Base-by-base conservation (phyloP, 2,797 vertebrate species). In the Sebastolobus alascanus region DNA sequence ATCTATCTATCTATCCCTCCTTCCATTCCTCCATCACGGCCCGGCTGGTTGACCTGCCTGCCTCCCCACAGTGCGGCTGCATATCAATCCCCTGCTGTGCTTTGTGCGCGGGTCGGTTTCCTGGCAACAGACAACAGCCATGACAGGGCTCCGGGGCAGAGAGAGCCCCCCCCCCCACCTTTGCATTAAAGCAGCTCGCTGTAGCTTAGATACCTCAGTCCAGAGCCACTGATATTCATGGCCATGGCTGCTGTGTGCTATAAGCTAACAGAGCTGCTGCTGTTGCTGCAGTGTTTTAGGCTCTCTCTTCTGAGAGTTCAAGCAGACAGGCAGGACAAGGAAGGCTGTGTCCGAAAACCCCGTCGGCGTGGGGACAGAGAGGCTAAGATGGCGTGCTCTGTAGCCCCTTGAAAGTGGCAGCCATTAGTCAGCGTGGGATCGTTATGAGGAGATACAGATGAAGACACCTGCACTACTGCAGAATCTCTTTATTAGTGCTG, bases 41-140 rank as follows among this genome's bases (percentile, higher is more conserved):
- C 94, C 78, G 88, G 87, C 90, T 89, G 93, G 93, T 94, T 86
- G 88, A 95, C 94, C 95, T 79, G 92, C 80, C 94, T 92, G 89
- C 92, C 91, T 92, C 91, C 90, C 90, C 82, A 83, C 90, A 84
- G 92, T 87, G 90, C 83, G 93, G 93, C 95, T 94, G 94, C 93
- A 93, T 93, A 92, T 94, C 93, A 89, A 80, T 90, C 89, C 87
- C 89, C 92, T 85, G 89, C 94, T 94, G 93, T 92, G 91, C 93
- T 94, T 94, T 94, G 88, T 89, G 77, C 76, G 68, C 76, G 68
- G 85, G 82, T 83, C 81, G 70, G 92, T 95, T 91, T 94, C 94
- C 91, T 90, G 86, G 93, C 90, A 93, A 95, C 94, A 90, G 88
- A 89, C 84, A 86, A 86, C 87, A 82, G 87, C 90, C 88, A 89